These are phyloP conservation scores for Clunio marinus DNA, from an alignment of 2,888 invertebrate genomes.

Conservation along the genomic window DNA sequence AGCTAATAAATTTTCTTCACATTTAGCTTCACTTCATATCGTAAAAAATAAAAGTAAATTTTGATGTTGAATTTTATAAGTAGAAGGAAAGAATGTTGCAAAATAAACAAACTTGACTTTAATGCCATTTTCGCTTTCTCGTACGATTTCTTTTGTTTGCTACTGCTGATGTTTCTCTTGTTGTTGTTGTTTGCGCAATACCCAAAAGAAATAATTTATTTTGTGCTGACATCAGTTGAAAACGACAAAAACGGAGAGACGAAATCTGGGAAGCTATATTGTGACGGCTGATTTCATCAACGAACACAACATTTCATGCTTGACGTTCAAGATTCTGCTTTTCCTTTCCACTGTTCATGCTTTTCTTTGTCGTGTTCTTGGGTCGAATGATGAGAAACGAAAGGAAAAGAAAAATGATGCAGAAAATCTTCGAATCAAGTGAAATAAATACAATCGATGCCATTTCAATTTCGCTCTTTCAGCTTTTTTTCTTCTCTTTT, in stretches of 20 bases:
- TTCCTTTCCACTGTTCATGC: background rate
- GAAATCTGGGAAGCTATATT: background rate
- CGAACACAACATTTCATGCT: background rate
- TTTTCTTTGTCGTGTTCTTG: background rate
- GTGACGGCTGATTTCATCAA: constrained; percentile 13
- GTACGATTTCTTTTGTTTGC: background rate
- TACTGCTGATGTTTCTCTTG: no score
- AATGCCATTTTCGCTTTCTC: background rate
- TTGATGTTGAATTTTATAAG: background rate
- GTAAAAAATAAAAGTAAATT: no score
- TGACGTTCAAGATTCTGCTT: background rate
- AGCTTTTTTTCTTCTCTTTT: background rate
- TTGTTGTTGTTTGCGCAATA: background rate
- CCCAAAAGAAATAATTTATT: constrained; percentile 8
- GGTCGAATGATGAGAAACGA: background rate
- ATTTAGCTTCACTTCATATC: no score
- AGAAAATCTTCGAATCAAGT: background rate
- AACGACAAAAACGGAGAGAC: background rate
- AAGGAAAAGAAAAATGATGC: background rate
- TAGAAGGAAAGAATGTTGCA: background rate
- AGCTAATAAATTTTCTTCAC: no score
- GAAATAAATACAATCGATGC: background rate
- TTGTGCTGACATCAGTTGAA: background rate
- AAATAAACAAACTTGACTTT: background rate
- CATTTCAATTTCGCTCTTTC: background rate